Evolutionary conservation across 2,888 invertebrate species (phyloP), one percentile per base, ranked within the genome.

Genomic region (Tetragonula carbonaria): DNA sequence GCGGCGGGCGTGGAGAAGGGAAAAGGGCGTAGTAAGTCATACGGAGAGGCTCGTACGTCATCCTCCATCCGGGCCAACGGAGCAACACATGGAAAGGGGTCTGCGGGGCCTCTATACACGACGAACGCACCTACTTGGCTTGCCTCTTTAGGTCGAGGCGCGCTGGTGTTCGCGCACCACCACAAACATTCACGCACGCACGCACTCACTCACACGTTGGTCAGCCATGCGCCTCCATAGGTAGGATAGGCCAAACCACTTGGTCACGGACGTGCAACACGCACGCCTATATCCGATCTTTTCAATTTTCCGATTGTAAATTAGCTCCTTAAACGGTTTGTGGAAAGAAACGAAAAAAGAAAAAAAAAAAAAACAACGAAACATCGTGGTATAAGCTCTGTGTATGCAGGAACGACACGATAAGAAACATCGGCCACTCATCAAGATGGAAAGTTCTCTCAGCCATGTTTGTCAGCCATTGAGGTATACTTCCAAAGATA

Each of bases 21-120:
- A 93, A 93, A 93, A 93, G 94, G 94, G 93, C 93, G 94, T 94
- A 93, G 93, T 94, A 94, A 94, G 93, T 94, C 94, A 94, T 93
- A 93, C 92, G 90, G 91, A 92, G 92, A 91, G 90, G 92, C 92
- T 93, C 93, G 93, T 93, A 94, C 93, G 93, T 94, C 94, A 94
- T 93, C 92, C 92, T 92, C 93, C 92, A 93, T 93, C 93, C 93
- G 92, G 93, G 92, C 93, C 93, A 92, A 90, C 91, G 92, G 88
- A 90, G 91, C 92, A 93, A 92, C 93, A 93, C 93, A 93, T 90
- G 90, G 92, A 93, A 92, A 88, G 88, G 89, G 87, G 78, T 8
- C 85, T 72, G 80, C 45, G 74, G 76, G 80, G 88, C 80, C 84
- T 83, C 87, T 90, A 86, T 87, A 86, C 84, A 91, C 88, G 87